Percentiles rank a stretch among this genome's conserved stretches.
Evolutionary conservation across 2,797 vertebrate genomes (phyloP).

Genomic region (Kryptolebias ocellatus): DNA sequence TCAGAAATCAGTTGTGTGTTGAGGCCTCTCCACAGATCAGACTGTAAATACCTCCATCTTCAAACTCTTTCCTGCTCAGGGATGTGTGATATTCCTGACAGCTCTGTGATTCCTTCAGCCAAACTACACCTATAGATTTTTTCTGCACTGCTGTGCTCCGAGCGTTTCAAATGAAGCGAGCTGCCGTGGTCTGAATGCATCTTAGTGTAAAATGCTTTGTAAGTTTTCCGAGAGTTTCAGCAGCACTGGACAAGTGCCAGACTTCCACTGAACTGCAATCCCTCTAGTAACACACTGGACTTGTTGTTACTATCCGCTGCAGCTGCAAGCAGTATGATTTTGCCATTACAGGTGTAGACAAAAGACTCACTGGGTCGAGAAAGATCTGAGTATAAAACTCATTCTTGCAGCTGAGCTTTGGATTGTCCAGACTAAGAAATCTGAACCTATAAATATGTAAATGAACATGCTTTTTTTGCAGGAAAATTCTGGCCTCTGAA

Average conservation of each 20-base stretch:
- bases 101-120: conserved; percentile 30
- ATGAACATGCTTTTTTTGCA: conserved; percentile 33
- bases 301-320: conserved; percentile 42
- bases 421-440: conserved; percentile 28
- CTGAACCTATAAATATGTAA: conserved; percentile 11
- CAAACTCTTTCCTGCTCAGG: conserved; percentile 25
- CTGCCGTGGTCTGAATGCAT: conserved; percentile 26
- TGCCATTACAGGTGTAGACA: conserved; percentile 49
- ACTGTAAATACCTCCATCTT: conserved; percentile 2
- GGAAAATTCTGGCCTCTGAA: conserved; percentile 41
- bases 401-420: conserved; percentile 21
- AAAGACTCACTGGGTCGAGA: conserved; percentile 37
- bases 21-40: background rate
- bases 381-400: conserved; percentile 12
- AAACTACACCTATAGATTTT: conserved; percentile 21
- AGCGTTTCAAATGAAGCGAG: conserved; percentile 25
- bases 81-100: conserved; percentile 63
- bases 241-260: conserved; percentile 36
- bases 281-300: conserved; percentile 27
- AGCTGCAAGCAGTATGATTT: conserved; percentile 47
- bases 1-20: background rate
- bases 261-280: conserved; percentile 33
- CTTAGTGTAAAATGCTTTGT: conserved; percentile 28
- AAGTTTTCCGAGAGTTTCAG: conserved; percentile 38
- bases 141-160: background rate